Base-by-base conservation (phyloP, 2,888 invertebrate genomes). In the Resseliella maxima region DNA sequence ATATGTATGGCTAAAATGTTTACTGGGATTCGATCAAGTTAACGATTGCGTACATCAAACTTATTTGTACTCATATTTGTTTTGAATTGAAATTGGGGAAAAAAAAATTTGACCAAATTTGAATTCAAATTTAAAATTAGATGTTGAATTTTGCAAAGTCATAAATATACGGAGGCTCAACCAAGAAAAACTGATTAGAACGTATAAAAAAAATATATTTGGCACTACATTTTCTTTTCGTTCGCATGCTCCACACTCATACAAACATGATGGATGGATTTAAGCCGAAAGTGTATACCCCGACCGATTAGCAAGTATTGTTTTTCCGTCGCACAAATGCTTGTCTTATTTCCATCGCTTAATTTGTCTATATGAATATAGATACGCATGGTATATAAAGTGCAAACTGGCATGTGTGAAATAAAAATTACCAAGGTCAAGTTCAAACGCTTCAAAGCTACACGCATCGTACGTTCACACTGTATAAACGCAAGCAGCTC, bases 151-250 rank as follows among this genome's bases (percentile, higher is more conserved):
- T 27, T 15, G 72, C 72, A 72, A 31, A 31, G 72, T 72, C 72
- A 72, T 72, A 31, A 72, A 72, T 15, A 72, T 72, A 35, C 72
- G 72, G 72, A 72, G 72, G 72, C 72, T 31, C 72, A 72, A 27
- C 27, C 27, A 15, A 31, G 31, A 12, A 31, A 31, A 31, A 15
- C 12, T n/a, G n/a, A n/a, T n/a, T n/a, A n/a, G 72, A 31, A 72
- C 5, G 21, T 3, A 72, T 50, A 31, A 5, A 24, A 59, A 59
- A 59, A 59, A 8, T 3, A 59, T 3, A 72, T 72, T 72, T n/a
- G n/a, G n/a, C n/a, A n/a, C n/a, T n/a, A n/a, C n/a, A 1, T 72
- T 35, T 31, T 72, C 31, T 0, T 18, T 31, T 27, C 27, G 6
- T 12, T 41, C 6, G 12, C 12, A 41, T 18, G 18, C 46, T 18